Base-by-base conservation (phyloP, 2,888 invertebrate genomes). In the Drosophila gaucha region DNA sequence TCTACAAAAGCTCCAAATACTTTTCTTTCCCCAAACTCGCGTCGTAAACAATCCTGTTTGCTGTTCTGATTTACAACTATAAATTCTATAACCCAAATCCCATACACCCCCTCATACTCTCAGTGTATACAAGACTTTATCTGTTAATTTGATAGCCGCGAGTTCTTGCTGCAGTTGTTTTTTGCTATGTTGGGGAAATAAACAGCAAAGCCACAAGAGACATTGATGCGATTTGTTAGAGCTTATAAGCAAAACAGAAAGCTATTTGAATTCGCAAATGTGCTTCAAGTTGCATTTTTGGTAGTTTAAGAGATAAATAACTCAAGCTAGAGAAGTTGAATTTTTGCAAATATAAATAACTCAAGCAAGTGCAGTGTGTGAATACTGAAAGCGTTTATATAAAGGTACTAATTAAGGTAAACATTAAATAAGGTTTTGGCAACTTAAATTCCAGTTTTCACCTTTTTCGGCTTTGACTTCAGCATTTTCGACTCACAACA, bases 111-210 rank as follows among this genome's bases (percentile, higher is more conserved):
- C 39, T 14, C 4, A 28, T 28, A 14, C 3, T 6, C 26, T 16
- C 28, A 5, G n/a, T 35, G 16, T 16, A 46, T 54, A 44, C 47
- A 68, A 67, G 75, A 72, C 80, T 74, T 75, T 73, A 82, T 87
- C 87, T 75, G 64, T 78, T 87, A 87, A 82, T 82, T 85, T 72
- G 64, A 82, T 84, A 80, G 80, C 59, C 58, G 33, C 51, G 57
- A 47, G 59, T 46, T 38, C 41, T 55, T 44, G 58, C 50, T 56
- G 46, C 39, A 49, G 69, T 63, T 49, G 54, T 31, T 51, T 31
- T 28, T 47, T 35, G 26, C 8, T n/a, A 10, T 31, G n/a, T 33
- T 54, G 49, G 2, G 31, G 46, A 6, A 64, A 47, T 28, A 31
- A 50, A 50, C 22, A 31, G 41, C 6, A 59, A 71, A 76, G 54